Percentiles rank a stretch among this genome's conserved stretches.
Conservation (phyloP, 2,888 invertebrate genomes). For the Marasmarcha lunaedactyla region DNA sequence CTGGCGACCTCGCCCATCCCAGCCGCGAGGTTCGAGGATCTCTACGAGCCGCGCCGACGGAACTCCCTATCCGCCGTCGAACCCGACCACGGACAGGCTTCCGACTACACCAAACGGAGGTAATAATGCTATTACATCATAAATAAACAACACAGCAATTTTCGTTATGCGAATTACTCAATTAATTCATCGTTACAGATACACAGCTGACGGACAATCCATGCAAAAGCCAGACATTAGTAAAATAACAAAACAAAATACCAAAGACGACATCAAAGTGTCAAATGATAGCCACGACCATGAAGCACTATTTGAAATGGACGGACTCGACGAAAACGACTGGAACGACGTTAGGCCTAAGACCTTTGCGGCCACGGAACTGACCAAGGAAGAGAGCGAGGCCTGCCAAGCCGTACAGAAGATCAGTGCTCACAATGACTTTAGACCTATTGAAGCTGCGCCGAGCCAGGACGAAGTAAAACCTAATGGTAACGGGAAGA, state of each 20-base stretch:
- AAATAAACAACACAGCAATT: background rate
- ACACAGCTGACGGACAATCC: constrained; percentile 69
- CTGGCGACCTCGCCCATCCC: constrained; percentile 97
- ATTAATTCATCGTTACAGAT: constrained; percentile 34
- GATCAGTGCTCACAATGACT: constrained; percentile 74
- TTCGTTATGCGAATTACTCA: background rate
- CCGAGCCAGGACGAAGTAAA: constrained; percentile 57
- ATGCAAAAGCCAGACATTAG: constrained; percentile 70
- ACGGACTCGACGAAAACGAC: constrained; percentile 69
- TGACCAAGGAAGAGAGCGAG: constrained; percentile 52
- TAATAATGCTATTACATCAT: constrained; percentile 17
- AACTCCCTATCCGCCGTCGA: constrained; percentile 74
- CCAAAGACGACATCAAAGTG: constrained; percentile 34
- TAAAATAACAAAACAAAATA: constrained; percentile 53
- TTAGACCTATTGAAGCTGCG: constrained; percentile 67
- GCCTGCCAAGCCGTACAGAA: constrained; percentile 70
- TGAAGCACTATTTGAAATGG: constrained; percentile 78
- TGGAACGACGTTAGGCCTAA: constrained; percentile 64
- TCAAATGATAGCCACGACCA: constrained; percentile 38
- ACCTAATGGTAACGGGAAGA: constrained; percentile 70
- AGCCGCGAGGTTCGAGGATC: constrained; percentile 70
- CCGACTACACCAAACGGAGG: constrained; percentile 74
- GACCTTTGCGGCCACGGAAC: constrained; percentile 67
- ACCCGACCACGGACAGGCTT: constrained; percentile 76
- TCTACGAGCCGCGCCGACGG: constrained; percentile 68